Base-by-base conservation (phyloP, 2,888 invertebrate genomes). In the Tridacna crocea region DNA sequence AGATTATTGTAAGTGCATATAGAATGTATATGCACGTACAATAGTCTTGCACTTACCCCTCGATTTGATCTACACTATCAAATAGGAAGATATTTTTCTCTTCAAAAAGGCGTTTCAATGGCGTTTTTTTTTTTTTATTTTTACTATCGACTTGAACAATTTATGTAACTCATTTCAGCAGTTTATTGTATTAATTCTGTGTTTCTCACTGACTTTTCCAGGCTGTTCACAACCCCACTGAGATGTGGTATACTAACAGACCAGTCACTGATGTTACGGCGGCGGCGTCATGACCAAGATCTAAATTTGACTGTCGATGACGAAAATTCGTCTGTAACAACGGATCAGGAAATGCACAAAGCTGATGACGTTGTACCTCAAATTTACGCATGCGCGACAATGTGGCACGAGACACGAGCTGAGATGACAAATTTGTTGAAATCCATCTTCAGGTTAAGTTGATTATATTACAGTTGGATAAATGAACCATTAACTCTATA, bases 261-360 rank as follows among this genome's bases (percentile, higher is more conserved):
- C 94, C 99, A 99, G 95, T 98, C 98, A 24, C 96, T 99, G 96
- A 98, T 98, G 13, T 95, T 99, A 88, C 99, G 99, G 94, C 95
- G 99, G 86, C 90, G 98, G 91, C 96, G 98, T 80, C 98, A 99
- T 92, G 98, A 99, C 94, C 97, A 98, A 91, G 91, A 91, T 48
- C 83, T 80, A 4, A 75, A 84, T n/a, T 47, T 88, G 10, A 84
- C 84, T 19, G 75, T 82, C 24, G 72, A 77, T 26, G 82, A 81
- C 15, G 88, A 89, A n/a, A 82, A 79, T 19, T 81, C 75, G 4
- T 79, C 78, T 12, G 75, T 78, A 8, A 72, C 83, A 17, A 72
- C 78, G 24, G 89, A 89, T 48, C 84, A 82, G 17, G 79, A 84
- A 12, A 79, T 79, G 22, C 85, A 87, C 36, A 87, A 85, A 65